These are phyloP conservation scores for Drosophila ezoana DNA, from an alignment of 2,888 invertebrate species.

Conservation along the genomic window DNA sequence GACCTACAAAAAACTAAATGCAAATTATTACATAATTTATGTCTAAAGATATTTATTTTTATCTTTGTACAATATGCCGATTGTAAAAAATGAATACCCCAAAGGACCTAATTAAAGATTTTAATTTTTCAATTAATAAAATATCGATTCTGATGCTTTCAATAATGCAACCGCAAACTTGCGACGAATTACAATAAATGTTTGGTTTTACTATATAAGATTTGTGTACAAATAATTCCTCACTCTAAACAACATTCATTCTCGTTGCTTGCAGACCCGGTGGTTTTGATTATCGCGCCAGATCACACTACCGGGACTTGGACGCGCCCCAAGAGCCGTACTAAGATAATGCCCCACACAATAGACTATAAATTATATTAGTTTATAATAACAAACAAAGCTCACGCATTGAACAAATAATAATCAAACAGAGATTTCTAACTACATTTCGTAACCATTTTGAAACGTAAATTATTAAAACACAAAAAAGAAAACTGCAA, in stretches of 20 bases:
- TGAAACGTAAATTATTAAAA: constrained; percentile 22
- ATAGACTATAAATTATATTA: constrained; percentile 32
- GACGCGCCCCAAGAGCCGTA: constrained; percentile 95
- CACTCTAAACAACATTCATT: constrained; percentile 64
- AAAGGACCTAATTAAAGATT: constrained; percentile 35
- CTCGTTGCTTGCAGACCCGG: constrained; percentile 89
- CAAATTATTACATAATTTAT: constrained; percentile 28
- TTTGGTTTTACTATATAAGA: constrained; percentile 53
- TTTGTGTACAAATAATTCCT: constrained; percentile 52
- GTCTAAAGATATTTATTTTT: constrained; percentile 16
- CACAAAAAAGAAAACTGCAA: not conserved
- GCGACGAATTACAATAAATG: constrained; percentile 46
- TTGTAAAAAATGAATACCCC: constrained; percentile 61
- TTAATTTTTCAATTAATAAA: constrained; percentile 20
- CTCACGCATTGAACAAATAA: constrained; percentile 28
- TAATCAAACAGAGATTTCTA: constrained; percentile 12
- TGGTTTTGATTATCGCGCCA: constrained; percentile 93
- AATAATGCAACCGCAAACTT: constrained; percentile 10
- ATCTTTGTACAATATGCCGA: constrained; percentile 44
- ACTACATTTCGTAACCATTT: constrained; percentile 12
- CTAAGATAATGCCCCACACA: constrained; percentile 40
- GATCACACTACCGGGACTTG: constrained; percentile 95
- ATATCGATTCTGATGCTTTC: constrained; percentile 7
- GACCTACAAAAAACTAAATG: constrained; percentile 25
- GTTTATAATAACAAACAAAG: constrained; percentile 19